Percentiles rank a stretch among this genome's conserved stretches.
Evolutionary conservation across 2,113 vertebrate species (phyloP).

Genomic region (Lepisosteus oculatus): DNA sequence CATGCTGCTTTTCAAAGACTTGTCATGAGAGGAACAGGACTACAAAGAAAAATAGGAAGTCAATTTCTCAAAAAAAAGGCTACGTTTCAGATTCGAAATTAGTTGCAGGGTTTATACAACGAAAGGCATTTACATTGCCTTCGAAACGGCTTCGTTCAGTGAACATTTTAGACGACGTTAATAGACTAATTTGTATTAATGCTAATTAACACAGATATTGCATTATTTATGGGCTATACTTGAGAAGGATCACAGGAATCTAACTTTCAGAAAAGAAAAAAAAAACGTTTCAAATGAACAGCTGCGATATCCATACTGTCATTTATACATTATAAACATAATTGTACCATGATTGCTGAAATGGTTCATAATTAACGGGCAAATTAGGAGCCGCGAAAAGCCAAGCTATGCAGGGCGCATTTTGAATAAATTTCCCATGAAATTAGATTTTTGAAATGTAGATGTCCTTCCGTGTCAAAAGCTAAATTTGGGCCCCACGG

Average conservation of each 20-base stretch:
- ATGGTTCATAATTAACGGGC: slow-evolving; percentile 49
- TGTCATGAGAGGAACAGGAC: no score
- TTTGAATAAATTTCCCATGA: slow-evolving; percentile 53
- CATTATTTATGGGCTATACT: slow-evolving; percentile 36
- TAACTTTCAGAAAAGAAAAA: slow-evolving; percentile 14
- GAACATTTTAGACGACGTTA: slow-evolving; percentile 36
- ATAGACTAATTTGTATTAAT: slow-evolving; percentile 48
- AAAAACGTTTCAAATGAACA: slow-evolving; percentile 27
- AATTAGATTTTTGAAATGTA: slow-evolving; percentile 48
- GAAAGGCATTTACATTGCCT: slow-evolving; percentile 23
- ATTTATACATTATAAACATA: slow-evolving; percentile 39
- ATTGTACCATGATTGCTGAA: slow-evolving; percentile 34
- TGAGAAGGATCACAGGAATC: slow-evolving; percentile 28
- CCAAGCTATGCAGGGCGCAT: slow-evolving; percentile 30
- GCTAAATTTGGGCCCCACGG: slow-evolving; percentile 9
- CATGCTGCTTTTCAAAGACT: no score
- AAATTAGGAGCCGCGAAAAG: slow-evolving; percentile 38
- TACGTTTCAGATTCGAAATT: slow-evolving; percentile 11
- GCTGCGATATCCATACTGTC: slow-evolving; percentile 27
- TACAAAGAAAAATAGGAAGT: no score
- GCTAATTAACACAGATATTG: slow-evolving; percentile 30
- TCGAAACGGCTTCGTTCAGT: slow-evolving; percentile 17
- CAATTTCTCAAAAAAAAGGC: background rate
- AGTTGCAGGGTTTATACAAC: slow-evolving; percentile 2
- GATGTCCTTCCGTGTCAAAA: slow-evolving; percentile 19